Evolutionary conservation across 1,140 invertebrate species (phyloP).

Genomic region (Drosophila varians): DNA sequence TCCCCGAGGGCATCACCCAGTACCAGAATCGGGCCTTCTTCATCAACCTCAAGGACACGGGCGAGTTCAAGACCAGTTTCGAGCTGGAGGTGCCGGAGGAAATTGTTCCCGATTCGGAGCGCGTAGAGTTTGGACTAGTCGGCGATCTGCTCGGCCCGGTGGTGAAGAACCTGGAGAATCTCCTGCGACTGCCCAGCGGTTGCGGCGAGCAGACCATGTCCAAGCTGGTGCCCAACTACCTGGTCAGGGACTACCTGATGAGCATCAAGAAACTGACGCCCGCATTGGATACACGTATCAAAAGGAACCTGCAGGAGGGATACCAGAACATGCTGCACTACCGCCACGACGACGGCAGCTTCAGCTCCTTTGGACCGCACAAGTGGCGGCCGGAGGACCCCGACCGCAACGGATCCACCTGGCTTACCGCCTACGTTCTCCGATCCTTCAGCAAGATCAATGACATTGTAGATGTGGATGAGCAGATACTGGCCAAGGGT

Average conservation of each 20-base stretch:
- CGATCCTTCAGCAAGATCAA: conserved; percentile 93
- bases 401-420: conserved; percentile 91
- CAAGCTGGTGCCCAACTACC: conserved; percentile 95
- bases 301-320: conserved; percentile 92
- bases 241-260: conserved; percentile 90
- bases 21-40: conserved; percentile 91
- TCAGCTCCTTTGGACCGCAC: conserved; percentile 93
- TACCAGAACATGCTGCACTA: conserved; percentile 97
- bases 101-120: conserved; percentile 88
- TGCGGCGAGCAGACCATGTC: conserved; percentile 98
- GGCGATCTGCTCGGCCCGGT: conserved; percentile 91
- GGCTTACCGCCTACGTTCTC: conserved; percentile 97
- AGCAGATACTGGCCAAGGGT: conserved; percentile 88
- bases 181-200: conserved; percentile 93
- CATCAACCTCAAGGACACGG: conserved; percentile 88
- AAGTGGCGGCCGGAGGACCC: conserved; percentile 66
- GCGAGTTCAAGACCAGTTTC: conserved; percentile 86
- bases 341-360: conserved; percentile 94
- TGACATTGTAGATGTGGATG: conserved; percentile 91
- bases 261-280: conserved; percentile 79
- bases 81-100: conserved; percentile 89
- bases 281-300: conserved; percentile 88
- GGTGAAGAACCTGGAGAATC: conserved; percentile 89
- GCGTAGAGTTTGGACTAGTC: conserved; percentile 89
- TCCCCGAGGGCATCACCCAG: conserved; percentile 91